A percentile compares a stretch with the other conserved stretches of the same genome.
These are phyloP conservation scores for Caenorhabditis briggsae DNA, from an alignment of 1,140 invertebrate genomes.

Conservation along the genomic window DNA sequence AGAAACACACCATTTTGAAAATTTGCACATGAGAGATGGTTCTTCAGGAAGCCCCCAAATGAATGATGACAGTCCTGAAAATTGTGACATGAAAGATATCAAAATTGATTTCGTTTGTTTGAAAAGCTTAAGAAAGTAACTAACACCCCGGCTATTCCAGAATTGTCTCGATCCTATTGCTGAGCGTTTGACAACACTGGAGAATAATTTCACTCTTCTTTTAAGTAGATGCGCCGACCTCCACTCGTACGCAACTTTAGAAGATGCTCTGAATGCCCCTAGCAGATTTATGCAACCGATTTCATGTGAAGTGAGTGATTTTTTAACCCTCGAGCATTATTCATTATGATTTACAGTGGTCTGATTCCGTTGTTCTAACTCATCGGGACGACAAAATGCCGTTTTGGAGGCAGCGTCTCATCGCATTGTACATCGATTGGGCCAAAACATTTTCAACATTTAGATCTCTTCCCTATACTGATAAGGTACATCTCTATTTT, in stretches of 20 bases:
- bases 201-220: constrained; percentile 76
- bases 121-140: background rate
- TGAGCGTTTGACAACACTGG: constrained; percentile 72
- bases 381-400: constrained; percentile 74
- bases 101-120: constrained; percentile 34
- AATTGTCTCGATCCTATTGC: constrained; percentile 69
- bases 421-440: constrained; percentile 78
- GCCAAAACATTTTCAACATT: constrained; percentile 75
- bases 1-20: constrained; percentile 17
- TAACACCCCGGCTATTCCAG: background rate
- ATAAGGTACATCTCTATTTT: constrained; percentile 69
- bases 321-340: background rate
- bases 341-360: constrained; percentile 65
- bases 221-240: constrained; percentile 72
- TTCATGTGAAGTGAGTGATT: constrained; percentile 70
- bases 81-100: constrained; percentile 52
- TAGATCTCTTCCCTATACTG: constrained; percentile 75
- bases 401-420: constrained; percentile 76
- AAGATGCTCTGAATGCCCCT: constrained; percentile 72
- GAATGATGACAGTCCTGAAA: constrained; percentile 31
- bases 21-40: background rate
- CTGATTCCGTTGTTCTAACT: constrained; percentile 74
- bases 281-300: constrained; percentile 73
- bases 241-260: constrained; percentile 71
- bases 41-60: constrained; percentile 31